phyloP scores from a whole-genome alignment of 2,797 vertebrate genomes.

The Sebastes dallii region DNA sequence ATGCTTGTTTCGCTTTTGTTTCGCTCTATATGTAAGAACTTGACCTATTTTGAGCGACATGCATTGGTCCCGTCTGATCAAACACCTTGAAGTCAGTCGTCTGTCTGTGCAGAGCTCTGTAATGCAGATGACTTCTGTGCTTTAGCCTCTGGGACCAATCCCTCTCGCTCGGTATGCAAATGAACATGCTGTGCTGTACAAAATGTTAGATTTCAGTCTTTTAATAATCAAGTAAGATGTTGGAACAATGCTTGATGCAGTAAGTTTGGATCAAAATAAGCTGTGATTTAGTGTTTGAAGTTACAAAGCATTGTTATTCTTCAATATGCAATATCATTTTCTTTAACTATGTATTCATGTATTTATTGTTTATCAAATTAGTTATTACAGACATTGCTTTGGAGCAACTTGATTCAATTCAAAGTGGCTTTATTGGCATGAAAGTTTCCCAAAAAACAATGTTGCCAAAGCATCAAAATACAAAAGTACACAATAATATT shows the following conservation, averaged over 20 bases:
- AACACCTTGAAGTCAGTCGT: conserved; percentile 15
- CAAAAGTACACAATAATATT: no score
- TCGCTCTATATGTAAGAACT: conserved; percentile 9
- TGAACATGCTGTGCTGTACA: not conserved
- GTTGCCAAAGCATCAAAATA: no score
- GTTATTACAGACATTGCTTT: not conserved
- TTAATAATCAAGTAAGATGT: not conserved
- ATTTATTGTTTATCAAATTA: not conserved
- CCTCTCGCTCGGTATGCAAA: conserved; percentile 14
- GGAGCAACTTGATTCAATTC: not conserved
- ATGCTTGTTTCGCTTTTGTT: conserved; percentile 43
- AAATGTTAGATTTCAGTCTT: not conserved
- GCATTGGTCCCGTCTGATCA: conserved; percentile 12
- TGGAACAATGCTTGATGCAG: not conserved
- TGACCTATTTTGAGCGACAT: conserved; percentile 40
- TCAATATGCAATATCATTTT: not conserved
- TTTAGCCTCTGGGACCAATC: conserved; percentile 1
- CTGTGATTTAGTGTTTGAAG: not conserved
- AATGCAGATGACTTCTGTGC: conserved; percentile 36
- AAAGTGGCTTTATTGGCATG: no score
- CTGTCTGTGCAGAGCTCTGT: conserved; percentile 14
- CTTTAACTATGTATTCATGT: not conserved
- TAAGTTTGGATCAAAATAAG: not conserved
- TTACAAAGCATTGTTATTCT: not conserved
- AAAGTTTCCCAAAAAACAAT: no score